Conservation (phyloP, 2,113 vertebrate genomes). For the Uria aalge region DNA sequence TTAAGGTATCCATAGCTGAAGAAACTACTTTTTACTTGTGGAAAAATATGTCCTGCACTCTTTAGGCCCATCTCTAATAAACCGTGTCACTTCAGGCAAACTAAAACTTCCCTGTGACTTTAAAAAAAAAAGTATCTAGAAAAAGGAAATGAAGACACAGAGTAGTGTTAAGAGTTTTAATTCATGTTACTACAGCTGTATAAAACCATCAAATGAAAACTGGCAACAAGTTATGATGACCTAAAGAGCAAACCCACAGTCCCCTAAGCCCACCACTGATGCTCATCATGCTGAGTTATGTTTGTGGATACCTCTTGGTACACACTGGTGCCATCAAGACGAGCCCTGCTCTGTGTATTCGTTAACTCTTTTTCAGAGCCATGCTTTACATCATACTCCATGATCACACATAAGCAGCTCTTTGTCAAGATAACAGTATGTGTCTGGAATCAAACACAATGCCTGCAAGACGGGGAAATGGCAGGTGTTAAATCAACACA, state of each 20-base stretch:
- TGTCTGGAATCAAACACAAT: background rate
- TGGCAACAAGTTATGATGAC: background rate
- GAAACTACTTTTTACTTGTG: background rate
- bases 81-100: background rate
- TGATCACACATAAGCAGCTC: background rate
- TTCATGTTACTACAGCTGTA: background rate
- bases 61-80: background rate
- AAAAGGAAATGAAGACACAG: background rate
- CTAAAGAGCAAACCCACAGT: background rate
- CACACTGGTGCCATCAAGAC: background rate
- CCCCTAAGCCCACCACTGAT: background rate
- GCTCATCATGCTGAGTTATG: accelerated
- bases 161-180: background rate
- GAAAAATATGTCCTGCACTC: accelerated
- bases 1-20: background rate
- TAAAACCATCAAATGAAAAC: background rate
- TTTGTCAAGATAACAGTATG: background rate
- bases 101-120: background rate
- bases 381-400: background rate
- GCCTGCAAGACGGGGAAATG: background rate
- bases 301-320: background rate
- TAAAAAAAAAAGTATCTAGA: background rate
- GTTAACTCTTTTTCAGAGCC: background rate
- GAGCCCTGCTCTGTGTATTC: background rate
- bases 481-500: background rate